Conservation (phyloP, 2,888 invertebrate genomes). For the Empis stercorea region DNA sequence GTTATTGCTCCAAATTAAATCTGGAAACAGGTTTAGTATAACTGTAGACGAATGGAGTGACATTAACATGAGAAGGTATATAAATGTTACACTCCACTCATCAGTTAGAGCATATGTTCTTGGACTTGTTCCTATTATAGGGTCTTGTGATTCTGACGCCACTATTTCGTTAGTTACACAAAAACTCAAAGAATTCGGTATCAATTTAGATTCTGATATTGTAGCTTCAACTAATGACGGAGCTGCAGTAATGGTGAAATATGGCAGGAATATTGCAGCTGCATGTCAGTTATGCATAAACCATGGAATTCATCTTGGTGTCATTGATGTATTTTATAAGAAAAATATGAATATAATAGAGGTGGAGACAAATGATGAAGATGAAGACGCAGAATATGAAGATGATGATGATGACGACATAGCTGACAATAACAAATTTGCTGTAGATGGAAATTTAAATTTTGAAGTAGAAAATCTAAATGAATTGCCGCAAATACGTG, state of each 20-base stretch:
- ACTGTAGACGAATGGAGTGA: slow-evolving; percentile 3
- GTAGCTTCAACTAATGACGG: too few species aligned
- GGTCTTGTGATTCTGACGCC: slow-evolving; percentile 2
- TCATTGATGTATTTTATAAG: slow-evolving; percentile 2
- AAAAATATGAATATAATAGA: neutral
- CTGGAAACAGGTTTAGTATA: neutral
- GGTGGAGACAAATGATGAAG: slow-evolving; percentile 4
- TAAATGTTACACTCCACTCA: slow-evolving; percentile 1
- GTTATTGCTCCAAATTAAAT: neutral
- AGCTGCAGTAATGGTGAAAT: too few species aligned
- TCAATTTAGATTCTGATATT: slow-evolving; percentile 1
- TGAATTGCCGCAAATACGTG: too few species aligned
- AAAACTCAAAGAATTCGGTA: neutral
- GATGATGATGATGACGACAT: neutral
- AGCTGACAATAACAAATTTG: neutral
- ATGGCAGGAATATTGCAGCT: too few species aligned
- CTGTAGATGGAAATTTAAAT: slow-evolving; percentile 3
- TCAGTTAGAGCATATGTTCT: neutral
- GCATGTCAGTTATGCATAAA: neutral
- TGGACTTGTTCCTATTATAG: slow-evolving; percentile 3
- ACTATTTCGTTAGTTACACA: neutral
- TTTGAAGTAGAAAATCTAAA: neutral
- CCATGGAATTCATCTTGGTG: slow-evolving; percentile 2
- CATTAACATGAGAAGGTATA: slow-evolving; percentile 1
- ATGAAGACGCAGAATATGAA: slow-evolving; percentile 1